Evolutionary conservation across 1,140 invertebrate species (phyloP), one percentile per base, ranked within the genome.

Genomic region (Zaprionus camerounensis): DNA sequence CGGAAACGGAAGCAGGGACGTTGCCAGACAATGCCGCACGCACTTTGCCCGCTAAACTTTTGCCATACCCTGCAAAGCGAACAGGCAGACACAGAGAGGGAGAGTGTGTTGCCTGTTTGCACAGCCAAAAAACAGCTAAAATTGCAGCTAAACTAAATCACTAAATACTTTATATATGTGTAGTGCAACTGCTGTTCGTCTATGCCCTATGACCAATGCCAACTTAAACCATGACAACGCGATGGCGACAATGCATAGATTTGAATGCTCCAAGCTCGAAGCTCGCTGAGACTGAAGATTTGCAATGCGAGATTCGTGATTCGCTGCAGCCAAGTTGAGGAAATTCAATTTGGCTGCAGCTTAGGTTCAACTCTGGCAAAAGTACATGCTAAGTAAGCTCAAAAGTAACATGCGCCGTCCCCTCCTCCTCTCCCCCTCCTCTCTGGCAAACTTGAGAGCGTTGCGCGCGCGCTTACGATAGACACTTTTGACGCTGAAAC

Each of bases 311-410:
- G 69, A 63, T 74, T 70, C 58, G 24, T 63, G 72, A 63, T 75
- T 53, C 55, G 38, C 15, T 49, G 38, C 0, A 68, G 53, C 53
- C 51, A 49, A 63, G 63, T 68, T 67, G 73, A 67, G 76, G 75
- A 85, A 90, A 88, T 88, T 88, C 85, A 88, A 88, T 88, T 88
- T 88, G 72, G 85, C 51, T 81, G 85, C 81, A 84, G 85, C 84
- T 88, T 88, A 88, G 81, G 78, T 68, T 73, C 22, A 73, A 72
- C 81, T 68, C 62, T 61, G 65, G 71, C 82, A 76, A 88, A 88
- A 88, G 84, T 88, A 88, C 81, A 88, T 88, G 81, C 84, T 88
- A 88, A 88, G 84, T 90, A 88, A 88, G 84, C 84, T 84, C 78
- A 81, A 90, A 90, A 90, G 81, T 90, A 90, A 87, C 80, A 88